Conservation (phyloP, 2,888 invertebrate genomes). For the Busseola fusca region DNA sequence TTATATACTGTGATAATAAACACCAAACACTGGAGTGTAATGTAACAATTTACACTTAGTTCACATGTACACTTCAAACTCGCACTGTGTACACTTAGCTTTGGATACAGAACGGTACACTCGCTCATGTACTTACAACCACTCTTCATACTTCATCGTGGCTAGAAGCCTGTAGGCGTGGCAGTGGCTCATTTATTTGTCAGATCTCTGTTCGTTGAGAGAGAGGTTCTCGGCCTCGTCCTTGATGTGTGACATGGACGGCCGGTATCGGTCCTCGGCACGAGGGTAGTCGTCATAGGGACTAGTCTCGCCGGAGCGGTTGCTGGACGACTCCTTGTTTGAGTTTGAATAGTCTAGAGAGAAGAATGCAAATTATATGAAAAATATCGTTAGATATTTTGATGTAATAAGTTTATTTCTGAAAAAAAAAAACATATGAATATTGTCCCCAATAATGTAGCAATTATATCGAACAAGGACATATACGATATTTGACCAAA, state of each 20-base stretch:
- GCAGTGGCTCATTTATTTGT: slow-evolving; percentile 74
- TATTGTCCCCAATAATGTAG: too few relatives aligned
- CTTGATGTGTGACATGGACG: slow-evolving; percentile 83
- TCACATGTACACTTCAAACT: slow-evolving; percentile 50
- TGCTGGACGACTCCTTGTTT: slow-evolving; percentile 82
- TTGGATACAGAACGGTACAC: slow-evolving; percentile 27
- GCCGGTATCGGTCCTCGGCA: slow-evolving; percentile 81
- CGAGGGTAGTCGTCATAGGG: slow-evolving; percentile 85
- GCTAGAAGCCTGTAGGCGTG: not conserved
- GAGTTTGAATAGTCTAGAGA: slow-evolving; percentile 79
- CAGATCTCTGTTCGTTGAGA: slow-evolving; percentile 86
- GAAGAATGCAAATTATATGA: not conserved
- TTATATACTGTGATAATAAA: slow-evolving; percentile 67
- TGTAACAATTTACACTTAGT: slow-evolving; percentile 46
- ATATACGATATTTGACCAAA: not conserved
- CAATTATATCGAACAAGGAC: not conserved
- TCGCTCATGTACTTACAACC: not conserved
- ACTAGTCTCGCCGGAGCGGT: slow-evolving; percentile 83
- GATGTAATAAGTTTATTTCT: not conserved
- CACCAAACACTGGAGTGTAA: slow-evolving; percentile 61
- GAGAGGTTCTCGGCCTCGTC: slow-evolving; percentile 88
- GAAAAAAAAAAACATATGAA: not conserved
- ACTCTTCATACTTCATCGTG: not conserved
- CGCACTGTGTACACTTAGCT: slow-evolving; percentile 37
- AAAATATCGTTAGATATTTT: not conserved